A percentile compares a stretch with the other conserved stretches of the same genome.
Conservation (phyloP, 2,113 vertebrate genomes). For the Cyprinodon variegatus region DNA sequence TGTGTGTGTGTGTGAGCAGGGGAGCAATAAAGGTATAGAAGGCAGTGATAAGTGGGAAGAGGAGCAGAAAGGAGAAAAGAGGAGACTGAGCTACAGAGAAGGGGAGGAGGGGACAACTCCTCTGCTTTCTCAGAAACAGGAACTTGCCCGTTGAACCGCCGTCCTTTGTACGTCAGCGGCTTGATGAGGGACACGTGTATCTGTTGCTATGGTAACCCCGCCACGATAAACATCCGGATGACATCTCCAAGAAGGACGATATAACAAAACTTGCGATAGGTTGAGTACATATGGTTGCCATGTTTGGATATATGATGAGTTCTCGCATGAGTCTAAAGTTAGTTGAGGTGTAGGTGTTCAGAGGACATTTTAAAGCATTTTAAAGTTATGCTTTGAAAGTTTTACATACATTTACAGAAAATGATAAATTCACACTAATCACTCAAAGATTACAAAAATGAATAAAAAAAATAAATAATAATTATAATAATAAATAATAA, state of each 20-base stretch:
- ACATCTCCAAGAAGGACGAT: not conserved
- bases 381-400: no score
- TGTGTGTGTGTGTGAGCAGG: not conserved
- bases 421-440: no score
- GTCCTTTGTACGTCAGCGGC: constrained; percentile 65
- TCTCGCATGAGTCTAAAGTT: not conserved
- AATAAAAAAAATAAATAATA: no score
- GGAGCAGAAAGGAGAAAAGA: not conserved
- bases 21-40: constrained; percentile 27
- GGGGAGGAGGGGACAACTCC: not conserved
- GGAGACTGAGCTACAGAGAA: not conserved
- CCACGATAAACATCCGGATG: constrained; percentile 70
- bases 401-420: no score
- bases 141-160: constrained; percentile 68
- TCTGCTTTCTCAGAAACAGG: constrained; percentile 70
- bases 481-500: no score
- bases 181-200: constrained; percentile 52
- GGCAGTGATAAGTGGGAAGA: not conserved
- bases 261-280: not conserved
- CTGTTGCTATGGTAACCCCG: constrained; percentile 58
- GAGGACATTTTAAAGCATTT: no score
- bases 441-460: no score
- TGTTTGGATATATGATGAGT: not conserved
- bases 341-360: not conserved
- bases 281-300: not conserved